phyloP scores from a whole-genome alignment of 2,888 invertebrate genomes.

The Teleogryllus oceanicus region DNA sequence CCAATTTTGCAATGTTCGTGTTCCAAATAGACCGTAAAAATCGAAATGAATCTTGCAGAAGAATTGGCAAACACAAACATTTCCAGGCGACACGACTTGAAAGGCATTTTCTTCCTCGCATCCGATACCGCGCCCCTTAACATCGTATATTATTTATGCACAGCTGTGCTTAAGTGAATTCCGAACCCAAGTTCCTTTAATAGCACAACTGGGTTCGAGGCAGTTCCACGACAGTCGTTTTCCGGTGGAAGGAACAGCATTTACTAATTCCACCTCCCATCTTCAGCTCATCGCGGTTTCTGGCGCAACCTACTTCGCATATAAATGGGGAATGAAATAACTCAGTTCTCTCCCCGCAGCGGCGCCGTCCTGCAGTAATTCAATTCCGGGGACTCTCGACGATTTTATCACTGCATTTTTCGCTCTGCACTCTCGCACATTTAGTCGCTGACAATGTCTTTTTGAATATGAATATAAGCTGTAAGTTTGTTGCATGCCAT shows the following conservation, averaged over 20 bases:
- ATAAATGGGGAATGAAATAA: conserved; percentile 18
- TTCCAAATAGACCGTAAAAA: too few species aligned
- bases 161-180: conserved; percentile 18
- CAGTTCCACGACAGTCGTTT: conserved; percentile 1
- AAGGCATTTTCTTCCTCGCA: background rate
- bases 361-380: background rate
- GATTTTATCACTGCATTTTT: conserved; percentile 3
- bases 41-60: too few species aligned
- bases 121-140: background rate
- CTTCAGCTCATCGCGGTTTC: conserved; percentile 18
- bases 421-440: background rate
- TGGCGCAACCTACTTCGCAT: conserved; percentile 11
- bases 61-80: background rate
- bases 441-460: background rate
- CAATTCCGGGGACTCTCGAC: conserved; percentile 3
- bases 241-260: conserved; percentile 3
- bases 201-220: background rate
- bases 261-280: conserved; percentile 11
- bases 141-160: conserved; percentile 3
- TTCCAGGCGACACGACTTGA: background rate
- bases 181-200: conserved; percentile 1
- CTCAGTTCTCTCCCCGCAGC: background rate
- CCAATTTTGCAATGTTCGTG: too few species aligned
- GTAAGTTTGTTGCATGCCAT: too few species aligned
- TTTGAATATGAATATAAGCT: background rate